Percentiles rank a stretch among this genome's conserved stretches.
Conservation (phyloP, 2,888 invertebrate species). For the Zeuzera pyrina region DNA sequence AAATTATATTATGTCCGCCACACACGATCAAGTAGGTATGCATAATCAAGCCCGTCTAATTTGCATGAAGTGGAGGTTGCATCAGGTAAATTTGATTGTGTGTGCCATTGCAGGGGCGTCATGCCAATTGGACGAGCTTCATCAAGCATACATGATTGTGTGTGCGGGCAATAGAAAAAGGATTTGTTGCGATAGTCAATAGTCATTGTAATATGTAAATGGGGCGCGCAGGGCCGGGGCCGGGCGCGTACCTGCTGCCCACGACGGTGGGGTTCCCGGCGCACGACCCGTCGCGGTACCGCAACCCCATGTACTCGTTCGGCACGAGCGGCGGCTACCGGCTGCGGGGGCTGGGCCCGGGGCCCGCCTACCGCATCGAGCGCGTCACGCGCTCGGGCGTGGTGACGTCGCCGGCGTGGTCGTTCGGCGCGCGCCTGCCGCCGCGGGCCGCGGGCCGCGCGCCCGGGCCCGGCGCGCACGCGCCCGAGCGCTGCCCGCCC, state of each 20-base stretch:
- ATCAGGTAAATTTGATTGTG: no score
- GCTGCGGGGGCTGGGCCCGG: conserved; percentile 57
- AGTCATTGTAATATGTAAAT: no score
- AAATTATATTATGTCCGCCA: no score
- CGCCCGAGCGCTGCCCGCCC: conserved; percentile 71
- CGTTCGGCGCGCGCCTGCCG: conserved; percentile 49
- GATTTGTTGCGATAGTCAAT: no score
- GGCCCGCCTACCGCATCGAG: conserved; percentile 61
- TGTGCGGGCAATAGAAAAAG: no score
- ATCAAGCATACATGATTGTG: no score
- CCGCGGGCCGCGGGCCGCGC: conserved; percentile 33
- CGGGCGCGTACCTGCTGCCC: conserved; percentile 76
- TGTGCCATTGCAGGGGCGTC: no score
- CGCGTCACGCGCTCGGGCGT: conserved; percentile 48
- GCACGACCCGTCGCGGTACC: conserved; percentile 75
- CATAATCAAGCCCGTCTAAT: no score
- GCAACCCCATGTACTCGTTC: conserved; percentile 78
- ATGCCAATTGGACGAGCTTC: no score
- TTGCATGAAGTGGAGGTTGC: no score
- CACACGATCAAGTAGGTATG: no score
- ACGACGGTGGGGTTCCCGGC: conserved; percentile 72
- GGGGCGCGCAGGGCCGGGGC: conserved; percentile 84
- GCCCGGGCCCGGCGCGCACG: conserved; percentile 78
- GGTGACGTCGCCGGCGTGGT: conserved; percentile 67
- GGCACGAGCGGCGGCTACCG: conserved; percentile 53